Percentiles rank a stretch among this genome's conserved stretches.
Conservation (phyloP, 2,113 vertebrate genomes). For the Ciconia maguari region DNA sequence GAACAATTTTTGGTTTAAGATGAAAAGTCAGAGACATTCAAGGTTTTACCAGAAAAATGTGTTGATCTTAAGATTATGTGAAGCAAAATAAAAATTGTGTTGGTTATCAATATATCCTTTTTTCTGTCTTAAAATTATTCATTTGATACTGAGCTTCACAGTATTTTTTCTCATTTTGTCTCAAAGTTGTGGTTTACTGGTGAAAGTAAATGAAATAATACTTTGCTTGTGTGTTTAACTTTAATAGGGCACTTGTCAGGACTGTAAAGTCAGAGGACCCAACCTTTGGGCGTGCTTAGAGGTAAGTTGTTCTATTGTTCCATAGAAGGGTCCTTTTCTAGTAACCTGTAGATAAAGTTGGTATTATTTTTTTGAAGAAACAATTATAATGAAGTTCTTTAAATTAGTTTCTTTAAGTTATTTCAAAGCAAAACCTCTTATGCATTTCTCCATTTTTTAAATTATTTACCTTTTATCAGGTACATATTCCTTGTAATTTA, state of each 20-base stretch:
- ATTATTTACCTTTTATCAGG: neutral
- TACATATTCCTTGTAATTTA: neutral
- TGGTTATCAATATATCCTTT: neutral
- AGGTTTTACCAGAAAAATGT: neutral
- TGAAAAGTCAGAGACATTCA: neutral
- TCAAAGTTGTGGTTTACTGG: neutral
- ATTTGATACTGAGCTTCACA: neutral
- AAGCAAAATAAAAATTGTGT: neutral
- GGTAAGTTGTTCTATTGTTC: constrained; percentile 72
- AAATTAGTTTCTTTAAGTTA: neutral
- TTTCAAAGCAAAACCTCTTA: neutral
- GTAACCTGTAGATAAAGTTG: neutral
- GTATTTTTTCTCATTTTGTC: neutral
- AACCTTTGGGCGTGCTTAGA: constrained; percentile 98
- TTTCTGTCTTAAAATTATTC: neutral
- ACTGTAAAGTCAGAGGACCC: constrained; percentile 94
- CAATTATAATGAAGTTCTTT: neutral
- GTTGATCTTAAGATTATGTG: neutral
- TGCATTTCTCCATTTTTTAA: neutral
- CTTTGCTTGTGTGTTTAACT: neutral
- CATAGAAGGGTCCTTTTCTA: neutral
- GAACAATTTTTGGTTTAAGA: neutral
- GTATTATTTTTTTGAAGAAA: neutral
- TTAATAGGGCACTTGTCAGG: constrained; percentile 90
- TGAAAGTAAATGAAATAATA: neutral